Evolutionary conservation across 1,140 invertebrate species (phyloP), one percentile per base, ranked within the genome.

Genomic region (Cydia amplana): DNA sequence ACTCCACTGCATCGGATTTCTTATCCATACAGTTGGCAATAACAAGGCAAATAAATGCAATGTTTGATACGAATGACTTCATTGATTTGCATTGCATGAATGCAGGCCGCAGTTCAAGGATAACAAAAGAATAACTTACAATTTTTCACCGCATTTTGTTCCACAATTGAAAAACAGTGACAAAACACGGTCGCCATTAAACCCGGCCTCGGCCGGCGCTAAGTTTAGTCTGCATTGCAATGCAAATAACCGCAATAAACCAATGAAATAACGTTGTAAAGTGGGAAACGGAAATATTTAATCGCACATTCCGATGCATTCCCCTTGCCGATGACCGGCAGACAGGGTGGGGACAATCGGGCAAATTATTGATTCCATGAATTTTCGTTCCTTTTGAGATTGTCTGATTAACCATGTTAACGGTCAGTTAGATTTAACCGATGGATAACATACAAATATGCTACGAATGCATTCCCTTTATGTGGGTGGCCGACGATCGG

Each of bases 261-360:
- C 65, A 20, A 70, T 40, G 73, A 36, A 82, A 77, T 78, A 73
- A 36, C 72, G 75, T 67, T 70, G 55, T 79, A 79, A 82, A 81
- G 84, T 84, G 79, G 77, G 74, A 80, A 81, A 74, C 83, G 85
- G 85, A 85, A 87, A 84, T 87, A 86, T 84, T 79, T 83, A 85
- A 85, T 77, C 79, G 80, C 79, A 78, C 77, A 77, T 80, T 84
- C 78, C 81, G 77, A 84, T 83, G 77, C 79, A 79, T 78, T 83
- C 79, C 82, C 81, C 7, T 80, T 84, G 84, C 83, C 79, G 76
- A 23, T 60, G 20, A 49, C 75, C 32, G 46, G n/a, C 7, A 32
- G 64, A 32, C 64, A 14, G 25, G 16, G 36, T n/a, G 28, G 64
- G 14, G 28, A 67, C 64, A 16, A 65, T 65, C 64, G 64, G 25